Evolutionary conservation across 2,888 invertebrate species (phyloP).

Genomic region (Apamea epomidion): DNA sequence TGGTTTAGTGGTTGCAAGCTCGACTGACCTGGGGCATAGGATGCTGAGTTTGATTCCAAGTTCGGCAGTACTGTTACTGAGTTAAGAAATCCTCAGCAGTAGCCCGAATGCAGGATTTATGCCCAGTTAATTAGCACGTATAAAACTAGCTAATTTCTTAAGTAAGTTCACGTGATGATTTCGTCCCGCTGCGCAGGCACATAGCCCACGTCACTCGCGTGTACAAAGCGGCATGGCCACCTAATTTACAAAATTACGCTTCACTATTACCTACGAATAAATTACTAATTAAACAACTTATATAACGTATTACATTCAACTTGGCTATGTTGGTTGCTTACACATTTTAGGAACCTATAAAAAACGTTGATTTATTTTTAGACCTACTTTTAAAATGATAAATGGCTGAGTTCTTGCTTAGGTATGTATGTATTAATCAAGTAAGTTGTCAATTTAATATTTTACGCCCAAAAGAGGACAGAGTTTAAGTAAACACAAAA

Average conservation of each 20-base stretch:
- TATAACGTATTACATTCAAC: constrained; percentile 50
- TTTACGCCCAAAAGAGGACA: too few relatives aligned
- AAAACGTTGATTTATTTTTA: constrained; percentile 38
- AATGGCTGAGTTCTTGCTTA: background rate
- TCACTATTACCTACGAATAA: constrained; percentile 53
- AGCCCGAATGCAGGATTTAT: too few relatives aligned
- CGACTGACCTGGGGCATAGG: background rate
- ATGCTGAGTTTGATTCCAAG: background rate
- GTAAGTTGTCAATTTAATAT: background rate
- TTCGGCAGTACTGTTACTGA: background rate
- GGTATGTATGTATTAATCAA: background rate
- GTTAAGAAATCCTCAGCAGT: too few relatives aligned
- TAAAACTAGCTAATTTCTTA: constrained; percentile 4
- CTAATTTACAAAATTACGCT: constrained; percentile 61
- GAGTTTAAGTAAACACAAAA: background rate
- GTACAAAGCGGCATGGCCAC: constrained; percentile 40
- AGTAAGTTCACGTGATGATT: background rate
- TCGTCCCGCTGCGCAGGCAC: constrained; percentile 27
- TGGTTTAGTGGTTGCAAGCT: background rate
- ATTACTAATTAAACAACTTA: constrained; percentile 56
- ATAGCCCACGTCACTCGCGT: constrained; percentile 36
- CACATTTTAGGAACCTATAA: constrained; percentile 33
- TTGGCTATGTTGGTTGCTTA: constrained; percentile 35
- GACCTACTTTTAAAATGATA: constrained; percentile 25
- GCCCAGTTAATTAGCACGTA: background rate